Percentiles rank a stretch among this genome's conserved stretches.
Conservation (phyloP, 2,113 vertebrate genomes). For the Neogale vison region DNA sequence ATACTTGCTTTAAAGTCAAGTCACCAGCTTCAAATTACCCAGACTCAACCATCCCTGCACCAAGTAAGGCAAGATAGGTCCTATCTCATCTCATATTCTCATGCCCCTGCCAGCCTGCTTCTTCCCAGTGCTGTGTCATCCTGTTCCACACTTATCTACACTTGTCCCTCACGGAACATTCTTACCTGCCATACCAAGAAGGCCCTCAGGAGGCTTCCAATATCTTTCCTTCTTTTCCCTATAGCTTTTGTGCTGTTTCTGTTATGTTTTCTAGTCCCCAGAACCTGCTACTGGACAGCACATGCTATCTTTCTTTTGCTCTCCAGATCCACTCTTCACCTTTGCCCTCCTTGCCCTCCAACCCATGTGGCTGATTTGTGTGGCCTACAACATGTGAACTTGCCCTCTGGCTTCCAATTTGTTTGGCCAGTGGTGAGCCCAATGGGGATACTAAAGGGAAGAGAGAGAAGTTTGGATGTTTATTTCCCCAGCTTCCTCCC, state of each 20-base stretch:
- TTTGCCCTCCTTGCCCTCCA: background rate
- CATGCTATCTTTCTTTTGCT: background rate
- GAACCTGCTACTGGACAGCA: background rate
- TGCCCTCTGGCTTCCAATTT: background rate
- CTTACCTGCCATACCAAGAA: background rate
- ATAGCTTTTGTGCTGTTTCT: accelerated
- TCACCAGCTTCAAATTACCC: background rate
- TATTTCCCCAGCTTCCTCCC: background rate
- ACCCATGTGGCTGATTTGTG: background rate
- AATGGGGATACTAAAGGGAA: background rate
- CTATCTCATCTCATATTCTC: no score
- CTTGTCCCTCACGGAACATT: background rate
- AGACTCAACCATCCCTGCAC: background rate
- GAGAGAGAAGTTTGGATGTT: background rate
- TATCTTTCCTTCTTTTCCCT: background rate
- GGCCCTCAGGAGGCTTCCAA: background rate
- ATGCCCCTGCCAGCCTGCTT: background rate
- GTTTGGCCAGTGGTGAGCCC: background rate
- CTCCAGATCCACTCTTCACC: background rate
- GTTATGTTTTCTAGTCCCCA: background rate
- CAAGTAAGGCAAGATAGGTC: background rate
- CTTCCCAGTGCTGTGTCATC: background rate
- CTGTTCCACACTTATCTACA: background rate
- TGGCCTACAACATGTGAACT: background rate
- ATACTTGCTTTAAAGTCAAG: background rate